Base-by-base conservation (phyloP, 2,797 vertebrate genomes). In the Myotis findleyi region DNA sequence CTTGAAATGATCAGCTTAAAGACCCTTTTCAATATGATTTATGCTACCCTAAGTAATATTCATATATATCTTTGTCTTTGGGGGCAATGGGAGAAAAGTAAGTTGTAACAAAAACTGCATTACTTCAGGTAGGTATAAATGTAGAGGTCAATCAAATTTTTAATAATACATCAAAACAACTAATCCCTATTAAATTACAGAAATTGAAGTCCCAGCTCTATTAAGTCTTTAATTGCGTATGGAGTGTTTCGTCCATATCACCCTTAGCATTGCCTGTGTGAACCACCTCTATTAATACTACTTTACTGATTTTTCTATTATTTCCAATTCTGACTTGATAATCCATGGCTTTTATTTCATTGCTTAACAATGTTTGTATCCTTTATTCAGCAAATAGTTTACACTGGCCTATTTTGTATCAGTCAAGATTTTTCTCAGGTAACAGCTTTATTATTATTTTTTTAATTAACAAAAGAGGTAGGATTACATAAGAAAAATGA, bases 381-480 rank as follows among this genome's bases (percentile, higher is more conserved):
- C 96, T 97, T 91, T 97, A 76, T 97, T n/a, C 97, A 97, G 97
- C 98, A 98, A 97, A 97, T 98, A 98, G 98, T 98, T 98, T 98
- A 98, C 97, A 98, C 97, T 97, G 96, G 89, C 96, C 87, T 94
- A 85, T 93, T 97, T 88, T 97, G 96, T 94, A 98, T 98, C 97
- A 88, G 90, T 96, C 97, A 95, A 97, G 97, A 91, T 97, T 97
- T 97, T 98, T 97, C 85, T 97, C 80, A 94, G 55, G 94, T 96
- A 97, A 96, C 90, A 97, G 92, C 96, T 97, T 97, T 97, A 97
- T 97, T 97, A 92, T 20, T 96, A 49, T 92, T 97, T 68, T 96
- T 97, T 96, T 97, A 88, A 87, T 95, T 89, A 95, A 96, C 68
- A 36, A 93, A 95, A 72, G 41, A 93, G 93, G 95, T 96, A 97